phyloP scores from a whole-genome alignment of 2,797 vertebrate genomes.

The Semotilus atromaculatus region DNA sequence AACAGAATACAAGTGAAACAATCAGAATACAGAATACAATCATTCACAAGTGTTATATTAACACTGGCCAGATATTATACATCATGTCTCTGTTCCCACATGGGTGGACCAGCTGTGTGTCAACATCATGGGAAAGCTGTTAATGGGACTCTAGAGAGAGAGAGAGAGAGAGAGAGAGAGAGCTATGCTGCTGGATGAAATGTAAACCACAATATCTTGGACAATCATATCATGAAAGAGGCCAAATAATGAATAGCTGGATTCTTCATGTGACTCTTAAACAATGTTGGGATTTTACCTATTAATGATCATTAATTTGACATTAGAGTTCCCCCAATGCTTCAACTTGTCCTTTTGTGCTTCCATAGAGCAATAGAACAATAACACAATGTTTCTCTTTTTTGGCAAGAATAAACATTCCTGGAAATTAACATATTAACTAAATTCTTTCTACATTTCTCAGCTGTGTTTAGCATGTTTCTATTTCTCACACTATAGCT shows the following conservation, averaged over 20 bases:
- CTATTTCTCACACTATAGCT: conserved; percentile 40
- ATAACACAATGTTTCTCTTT: neutral
- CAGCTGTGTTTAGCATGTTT: conserved; percentile 58
- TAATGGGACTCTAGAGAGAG: conserved; percentile 52
- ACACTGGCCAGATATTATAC: neutral
- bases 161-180: neutral
- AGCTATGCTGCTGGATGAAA: neutral
- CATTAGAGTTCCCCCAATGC: neutral
- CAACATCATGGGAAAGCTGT: conserved; percentile 21
- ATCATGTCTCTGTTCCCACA: conserved; percentile 27
- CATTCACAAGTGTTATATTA: neutral
- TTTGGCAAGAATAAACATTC: conserved; percentile 20
- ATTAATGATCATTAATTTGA: neutral
- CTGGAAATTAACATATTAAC: conserved; percentile 11
- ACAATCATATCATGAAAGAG: conserved; percentile 23
- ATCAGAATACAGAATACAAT: neutral
- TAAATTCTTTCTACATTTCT: conserved; percentile 61
- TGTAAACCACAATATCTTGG: neutral
- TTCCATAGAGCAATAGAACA: neutral
- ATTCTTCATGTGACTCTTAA: neutral
- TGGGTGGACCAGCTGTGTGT: conserved; percentile 24
- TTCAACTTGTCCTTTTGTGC: neutral
- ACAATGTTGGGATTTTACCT: neutral
- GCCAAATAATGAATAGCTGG: neutral
- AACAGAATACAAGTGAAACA: neutral